Conservation (phyloP, 2,888 invertebrate species). For the Schrankia costaestrigalis region DNA sequence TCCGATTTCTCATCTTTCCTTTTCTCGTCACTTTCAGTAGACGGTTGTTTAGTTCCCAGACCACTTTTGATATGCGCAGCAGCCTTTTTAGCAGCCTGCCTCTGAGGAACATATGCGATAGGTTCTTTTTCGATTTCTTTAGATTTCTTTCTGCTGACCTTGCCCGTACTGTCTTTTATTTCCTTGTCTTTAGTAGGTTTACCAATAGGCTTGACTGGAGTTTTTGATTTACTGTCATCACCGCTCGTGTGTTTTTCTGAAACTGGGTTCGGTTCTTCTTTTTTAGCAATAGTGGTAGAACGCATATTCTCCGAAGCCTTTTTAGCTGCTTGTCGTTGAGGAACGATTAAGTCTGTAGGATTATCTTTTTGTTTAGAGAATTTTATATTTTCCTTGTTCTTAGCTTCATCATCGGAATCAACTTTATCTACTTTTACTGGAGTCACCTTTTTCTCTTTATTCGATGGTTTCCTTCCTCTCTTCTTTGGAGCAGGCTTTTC, state of each 20-base stretch:
- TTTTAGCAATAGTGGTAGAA: constrained; percentile 79
- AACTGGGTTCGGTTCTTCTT: constrained; percentile 55
- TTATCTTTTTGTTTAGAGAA: constrained; percentile 75
- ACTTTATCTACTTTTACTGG: constrained; percentile 43
- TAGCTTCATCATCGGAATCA: constrained; percentile 69
- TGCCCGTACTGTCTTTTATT: constrained; percentile 53
- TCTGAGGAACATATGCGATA: constrained; percentile 92
- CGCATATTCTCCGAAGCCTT: constrained; percentile 94
- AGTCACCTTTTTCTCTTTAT: constrained; percentile 61
- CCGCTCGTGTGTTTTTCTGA: constrained; percentile 55
- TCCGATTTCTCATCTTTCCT: constrained; percentile 64
- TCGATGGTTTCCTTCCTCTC: constrained; percentile 70
- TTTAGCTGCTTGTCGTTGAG: constrained; percentile 94
- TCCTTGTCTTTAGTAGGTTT: constrained; percentile 69
- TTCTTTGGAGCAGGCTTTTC: constrained; percentile 66
- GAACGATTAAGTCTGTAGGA: constrained; percentile 92
- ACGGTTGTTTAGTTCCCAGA: constrained; percentile 79
- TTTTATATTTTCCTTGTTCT: constrained; percentile 74
- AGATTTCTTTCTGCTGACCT: constrained; percentile 71
- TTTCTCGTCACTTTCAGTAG: constrained; percentile 62
- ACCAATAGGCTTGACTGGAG: constrained; percentile 41
- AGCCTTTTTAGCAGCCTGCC: constrained; percentile 95
- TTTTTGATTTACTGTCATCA: constrained; percentile 60
- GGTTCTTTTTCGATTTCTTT: constrained; percentile 85
- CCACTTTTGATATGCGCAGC: constrained; percentile 94